Conservation (phyloP, 1,140 invertebrate genomes). For the Neelides sp. region DNA sequence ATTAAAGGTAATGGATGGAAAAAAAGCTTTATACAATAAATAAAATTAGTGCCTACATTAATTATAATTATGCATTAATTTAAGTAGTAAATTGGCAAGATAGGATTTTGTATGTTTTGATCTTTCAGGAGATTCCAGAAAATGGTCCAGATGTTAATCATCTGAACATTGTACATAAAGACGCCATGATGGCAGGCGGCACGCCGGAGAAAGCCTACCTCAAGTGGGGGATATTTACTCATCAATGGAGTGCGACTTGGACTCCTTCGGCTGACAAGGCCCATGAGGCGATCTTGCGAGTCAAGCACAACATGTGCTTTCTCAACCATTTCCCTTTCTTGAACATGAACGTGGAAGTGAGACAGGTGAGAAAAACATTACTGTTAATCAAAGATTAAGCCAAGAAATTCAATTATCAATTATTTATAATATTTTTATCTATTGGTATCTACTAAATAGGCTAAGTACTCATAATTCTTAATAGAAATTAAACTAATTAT, state of each 20-base stretch:
- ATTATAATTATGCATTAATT: too few relatives aligned
- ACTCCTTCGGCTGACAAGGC: neutral
- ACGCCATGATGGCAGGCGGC: conserved; percentile 37
- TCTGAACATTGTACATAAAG: conserved; percentile 39
- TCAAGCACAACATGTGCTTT: neutral
- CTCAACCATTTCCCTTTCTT: conserved; percentile 43
- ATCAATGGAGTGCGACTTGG: neutral
- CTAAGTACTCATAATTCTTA: conserved; percentile 56
- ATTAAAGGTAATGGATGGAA: neutral
- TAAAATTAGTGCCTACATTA: neutral
- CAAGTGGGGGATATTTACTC: neutral
- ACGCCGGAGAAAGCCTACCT: conserved; percentile 31
- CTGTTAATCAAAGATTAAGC: conserved; percentile 22
- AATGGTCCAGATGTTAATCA: conserved; percentile 48
- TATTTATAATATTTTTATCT: neutral
- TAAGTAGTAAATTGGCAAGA: too few relatives aligned
- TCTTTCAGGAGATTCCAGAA: conserved; percentile 46
- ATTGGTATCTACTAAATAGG: conserved; percentile 50
- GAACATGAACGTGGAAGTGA: conserved; percentile 43
- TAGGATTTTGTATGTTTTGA: neutral
- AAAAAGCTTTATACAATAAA: neutral
- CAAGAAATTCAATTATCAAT: conserved; percentile 5
- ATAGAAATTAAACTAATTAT: conserved; percentile 9
- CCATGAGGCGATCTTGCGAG: neutral
- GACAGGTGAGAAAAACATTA: conserved; percentile 40